Base-by-base conservation (phyloP, 2,113 vertebrate genomes). In the Crotalus viridis region DNA sequence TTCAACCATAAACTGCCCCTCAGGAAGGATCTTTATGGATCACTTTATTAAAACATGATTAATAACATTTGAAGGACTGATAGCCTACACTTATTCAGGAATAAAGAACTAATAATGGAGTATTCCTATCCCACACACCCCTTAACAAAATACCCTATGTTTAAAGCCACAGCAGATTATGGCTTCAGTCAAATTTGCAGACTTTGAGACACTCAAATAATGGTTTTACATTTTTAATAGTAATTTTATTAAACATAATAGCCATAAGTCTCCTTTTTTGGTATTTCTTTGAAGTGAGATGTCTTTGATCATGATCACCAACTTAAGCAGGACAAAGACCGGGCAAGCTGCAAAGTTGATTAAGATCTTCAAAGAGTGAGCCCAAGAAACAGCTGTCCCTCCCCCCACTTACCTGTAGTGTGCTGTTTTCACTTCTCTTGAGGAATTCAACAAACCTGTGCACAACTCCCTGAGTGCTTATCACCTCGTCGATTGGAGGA, bases 401-500 rank as follows among this genome's bases (percentile, higher is more conserved):
- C 46, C 12, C 26, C 9, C 74, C 46, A 19, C 92, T 97, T 95
- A 99, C 99, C 99, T 99, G 99, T 98, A 99, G 97, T 43, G 98
- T 99, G 97, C 98, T 99, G 97, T 99, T 99, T 92, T 98, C 98
- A 94, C 98, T 99, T 95, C 98, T 99, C 95, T 99, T 99, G 94
- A 99, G 98, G 96, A 99, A 99, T 93, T 99, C 99, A 19, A 99
- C 99, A 97, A 99, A 99, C 93, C 98, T 98, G 96, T 99, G 98
- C 94, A 99, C 99, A 33, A 99, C 98, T 95, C 99, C 99, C 55
- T 98, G 96, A 33, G 98, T 99, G 97, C 98, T 98, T 95, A 99
- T 99, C 93, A 99, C 99, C 97, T 99, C 99, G 94, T 99, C 99
- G 95, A 99, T 99, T 10, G 99, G 99, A 95, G 99, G 99, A 96